Conservation (phyloP, 2,888 invertebrate genomes). For the Rotaria socialis region DNA sequence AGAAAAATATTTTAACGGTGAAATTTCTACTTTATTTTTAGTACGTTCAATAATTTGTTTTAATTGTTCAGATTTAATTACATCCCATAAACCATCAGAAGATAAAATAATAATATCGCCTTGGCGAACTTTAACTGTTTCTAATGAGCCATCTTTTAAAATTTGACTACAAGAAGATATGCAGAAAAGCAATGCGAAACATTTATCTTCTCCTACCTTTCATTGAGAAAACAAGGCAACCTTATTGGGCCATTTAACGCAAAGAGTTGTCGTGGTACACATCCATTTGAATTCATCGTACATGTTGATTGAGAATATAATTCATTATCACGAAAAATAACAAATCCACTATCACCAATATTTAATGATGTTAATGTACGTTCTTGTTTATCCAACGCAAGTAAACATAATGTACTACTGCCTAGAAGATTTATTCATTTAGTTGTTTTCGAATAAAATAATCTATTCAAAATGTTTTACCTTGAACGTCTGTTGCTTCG, state of each 20-base stretch:
- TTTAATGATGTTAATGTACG: conserved; percentile 43
- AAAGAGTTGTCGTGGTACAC: conserved; percentile 45
- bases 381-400: conserved; percentile 38
- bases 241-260: background rate
- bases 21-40: conserved; percentile 9
- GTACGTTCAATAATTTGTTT: conserved; percentile 39
- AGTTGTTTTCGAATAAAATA: background rate
- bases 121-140: conserved; percentile 35
- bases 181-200: background rate
- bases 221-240: background rate
- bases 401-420: conserved; percentile 45
- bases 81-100: conserved; percentile 46
- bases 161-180: conserved; percentile 21
- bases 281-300: conserved; percentile 39
- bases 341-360: conserved; percentile 46
- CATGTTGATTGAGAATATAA: conserved; percentile 38
- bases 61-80: conserved; percentile 25
- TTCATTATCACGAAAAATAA: conserved; percentile 37
- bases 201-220: background rate
- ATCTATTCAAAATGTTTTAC: background rate
- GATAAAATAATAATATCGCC: conserved; percentile 44
- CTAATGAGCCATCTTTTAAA: conserved; percentile 30
- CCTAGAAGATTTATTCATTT: background rate
- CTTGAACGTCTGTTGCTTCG: conserved; percentile 36
- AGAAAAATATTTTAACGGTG: background rate